phyloP scores from a whole-genome alignment of 2,113 vertebrate genomes.

The Megaptera novaeangliae region DNA sequence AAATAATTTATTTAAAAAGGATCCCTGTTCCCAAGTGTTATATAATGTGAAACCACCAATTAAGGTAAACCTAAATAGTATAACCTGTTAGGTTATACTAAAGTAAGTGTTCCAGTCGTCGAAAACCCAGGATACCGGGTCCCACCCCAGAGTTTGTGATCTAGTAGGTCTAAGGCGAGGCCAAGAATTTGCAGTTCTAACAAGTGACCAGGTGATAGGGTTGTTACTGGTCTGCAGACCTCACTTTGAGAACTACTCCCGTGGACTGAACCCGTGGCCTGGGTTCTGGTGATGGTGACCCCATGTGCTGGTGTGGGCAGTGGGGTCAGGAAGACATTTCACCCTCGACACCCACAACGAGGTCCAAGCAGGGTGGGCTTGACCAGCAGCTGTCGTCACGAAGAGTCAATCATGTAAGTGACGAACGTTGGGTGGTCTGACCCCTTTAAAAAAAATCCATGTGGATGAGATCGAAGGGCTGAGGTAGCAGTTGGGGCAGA shows the following conservation, averaged over 20 bases:
- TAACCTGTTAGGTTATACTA: too few relatives aligned
- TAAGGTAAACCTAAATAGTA: not conserved
- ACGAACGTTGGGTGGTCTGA: not conserved
- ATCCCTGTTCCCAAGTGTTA: not conserved
- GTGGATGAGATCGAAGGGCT: not conserved
- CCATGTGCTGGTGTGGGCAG: not conserved
- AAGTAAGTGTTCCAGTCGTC: not conserved
- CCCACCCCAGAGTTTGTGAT: not conserved
- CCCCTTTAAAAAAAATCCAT: not conserved
- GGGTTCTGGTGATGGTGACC: accelerated
- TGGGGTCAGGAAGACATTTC: not conserved
- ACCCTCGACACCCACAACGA: not conserved
- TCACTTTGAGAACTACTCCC: not conserved
- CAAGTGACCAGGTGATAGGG: accelerated
- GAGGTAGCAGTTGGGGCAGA: too few relatives aligned
- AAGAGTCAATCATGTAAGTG: not conserved
- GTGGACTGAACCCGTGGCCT: accelerated
- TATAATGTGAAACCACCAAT: not conserved
- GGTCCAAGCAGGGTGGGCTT: not conserved
- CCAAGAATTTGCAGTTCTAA: not conserved
- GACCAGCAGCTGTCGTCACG: not conserved
- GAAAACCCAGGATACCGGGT: not conserved
- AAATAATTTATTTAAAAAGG: conserved; percentile 35
- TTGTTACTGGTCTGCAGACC: not conserved
- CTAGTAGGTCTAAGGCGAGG: not conserved